Evolutionary conservation across 2,113 vertebrate genomes (phyloP).

Genomic region (Psephotus haematonotus): DNA sequence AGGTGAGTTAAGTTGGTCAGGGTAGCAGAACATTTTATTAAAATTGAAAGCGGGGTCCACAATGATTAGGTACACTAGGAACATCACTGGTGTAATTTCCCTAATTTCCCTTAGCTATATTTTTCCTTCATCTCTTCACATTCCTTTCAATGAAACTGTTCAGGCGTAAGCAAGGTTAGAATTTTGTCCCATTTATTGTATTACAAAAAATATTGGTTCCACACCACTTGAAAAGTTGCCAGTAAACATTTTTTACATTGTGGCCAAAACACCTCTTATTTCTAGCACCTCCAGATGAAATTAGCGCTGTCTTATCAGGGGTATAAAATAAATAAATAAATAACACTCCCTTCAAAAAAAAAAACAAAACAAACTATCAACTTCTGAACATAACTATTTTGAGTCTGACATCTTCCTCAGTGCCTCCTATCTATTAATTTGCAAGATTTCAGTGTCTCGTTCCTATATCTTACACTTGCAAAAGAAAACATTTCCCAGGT

Average conservation of each 20-base stretch:
- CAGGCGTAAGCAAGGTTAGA: background rate
- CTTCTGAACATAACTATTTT: background rate
- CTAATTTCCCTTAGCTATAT: background rate
- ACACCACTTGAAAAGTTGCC: background rate
- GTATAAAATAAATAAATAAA: background rate
- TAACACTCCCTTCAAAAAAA: background rate
- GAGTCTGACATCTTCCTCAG: background rate
- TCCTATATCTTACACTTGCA: background rate
- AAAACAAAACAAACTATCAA: background rate
- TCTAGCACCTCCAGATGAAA: constrained; percentile 16
- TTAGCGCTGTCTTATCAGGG: background rate
- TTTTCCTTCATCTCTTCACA: background rate
- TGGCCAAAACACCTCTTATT: background rate
- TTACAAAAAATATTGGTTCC: constrained; percentile 34
- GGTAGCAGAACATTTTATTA: background rate
- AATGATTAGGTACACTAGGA: background rate
- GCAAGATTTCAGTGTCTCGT: background rate
- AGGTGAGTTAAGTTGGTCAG: background rate
- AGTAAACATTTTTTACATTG: constrained; percentile 10
- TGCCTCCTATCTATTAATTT: constrained; percentile 6
- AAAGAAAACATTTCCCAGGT: background rate
- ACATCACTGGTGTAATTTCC: background rate
- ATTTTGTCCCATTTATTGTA: background rate
- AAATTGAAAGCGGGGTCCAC: background rate
- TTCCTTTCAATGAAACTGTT: background rate